These are phyloP conservation scores for Saturnia japonica DNA, from an alignment of 2,888 invertebrate genomes.

Conservation along the genomic window DNA sequence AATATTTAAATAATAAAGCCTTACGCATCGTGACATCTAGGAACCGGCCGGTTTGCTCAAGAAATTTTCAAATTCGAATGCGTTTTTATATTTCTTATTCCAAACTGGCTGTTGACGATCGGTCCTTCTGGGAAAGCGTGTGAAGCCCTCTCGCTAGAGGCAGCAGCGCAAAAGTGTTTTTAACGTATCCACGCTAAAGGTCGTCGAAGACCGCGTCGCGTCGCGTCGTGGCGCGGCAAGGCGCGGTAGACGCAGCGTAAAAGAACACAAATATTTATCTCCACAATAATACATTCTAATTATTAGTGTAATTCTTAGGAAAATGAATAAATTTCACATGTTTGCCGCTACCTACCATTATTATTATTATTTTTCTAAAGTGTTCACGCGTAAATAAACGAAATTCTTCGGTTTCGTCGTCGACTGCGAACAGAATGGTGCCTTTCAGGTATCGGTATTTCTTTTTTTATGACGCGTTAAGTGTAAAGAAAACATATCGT, in stretches of 20 bases:
- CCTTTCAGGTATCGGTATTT: slow-evolving; percentile 22
- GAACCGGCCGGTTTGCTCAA: slow-evolving; percentile 50
- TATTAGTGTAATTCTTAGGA: slow-evolving; percentile 65
- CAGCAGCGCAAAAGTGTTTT: slow-evolving; percentile 50
- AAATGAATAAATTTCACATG: slow-evolving; percentile 31
- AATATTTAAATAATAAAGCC: slow-evolving; percentile 40
- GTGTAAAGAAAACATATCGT: slow-evolving; percentile 18
- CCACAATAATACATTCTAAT: slow-evolving; percentile 48
- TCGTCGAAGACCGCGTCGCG: slow-evolving; percentile 20
- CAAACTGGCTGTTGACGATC: slow-evolving; percentile 58
- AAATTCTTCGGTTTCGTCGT: slow-evolving; percentile 33
- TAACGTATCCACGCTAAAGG: slow-evolving; percentile 58
- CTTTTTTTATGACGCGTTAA: slow-evolving; percentile 18
- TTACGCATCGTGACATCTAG: slow-evolving; percentile 56
- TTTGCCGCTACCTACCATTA: slow-evolving; percentile 21
- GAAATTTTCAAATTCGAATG: slow-evolving; percentile 49
- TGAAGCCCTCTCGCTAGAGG: slow-evolving; percentile 34
- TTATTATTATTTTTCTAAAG: slow-evolving; percentile 40
- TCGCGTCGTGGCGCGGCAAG: slow-evolving; percentile 32
- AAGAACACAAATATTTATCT: slow-evolving; percentile 50
- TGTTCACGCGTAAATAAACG: slow-evolving; percentile 39
- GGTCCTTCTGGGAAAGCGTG: slow-evolving; percentile 65
- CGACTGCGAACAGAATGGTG: slow-evolving; percentile 22
- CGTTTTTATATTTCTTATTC: slow-evolving; percentile 32
- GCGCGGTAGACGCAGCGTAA: slow-evolving; percentile 36